Evolutionary conservation across 2,888 invertebrate species (phyloP).

Genomic region (Eupithecia centaureata): DNA sequence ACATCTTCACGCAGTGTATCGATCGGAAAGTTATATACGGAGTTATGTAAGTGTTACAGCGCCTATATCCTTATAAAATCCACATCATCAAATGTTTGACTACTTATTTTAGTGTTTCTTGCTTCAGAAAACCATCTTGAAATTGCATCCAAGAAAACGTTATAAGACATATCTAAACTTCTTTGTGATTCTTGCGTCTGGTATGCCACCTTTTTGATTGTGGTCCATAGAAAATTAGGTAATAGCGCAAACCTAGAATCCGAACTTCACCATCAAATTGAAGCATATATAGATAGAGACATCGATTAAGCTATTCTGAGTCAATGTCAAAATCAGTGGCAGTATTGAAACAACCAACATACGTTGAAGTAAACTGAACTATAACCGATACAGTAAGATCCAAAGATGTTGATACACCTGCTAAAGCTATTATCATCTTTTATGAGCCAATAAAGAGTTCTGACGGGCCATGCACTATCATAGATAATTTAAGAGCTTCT

Average conservation of each 20-base stretch:
- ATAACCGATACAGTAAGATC: background rate
- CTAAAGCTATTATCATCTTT: slow-evolving; percentile 60
- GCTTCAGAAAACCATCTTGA: background rate
- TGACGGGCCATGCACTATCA: slow-evolving; percentile 62
- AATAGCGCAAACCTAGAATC: background rate
- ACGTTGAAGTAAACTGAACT: background rate
- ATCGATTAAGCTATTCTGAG: background rate
- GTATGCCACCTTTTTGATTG: background rate
- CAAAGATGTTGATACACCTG: slow-evolving; percentile 57
- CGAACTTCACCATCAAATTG: background rate
- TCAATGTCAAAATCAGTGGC: background rate
- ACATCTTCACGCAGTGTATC: no score
- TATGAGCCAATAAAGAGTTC: slow-evolving; percentile 69
- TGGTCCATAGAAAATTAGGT: background rate
- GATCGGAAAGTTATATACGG: no score
- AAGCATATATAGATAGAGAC: background rate
- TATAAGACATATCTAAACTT: no score
- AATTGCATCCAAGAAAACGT: background rate
- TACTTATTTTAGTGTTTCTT: background rate
- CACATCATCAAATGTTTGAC: background rate
- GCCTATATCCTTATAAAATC: no score
- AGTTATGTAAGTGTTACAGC: no score
- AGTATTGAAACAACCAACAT: background rate
- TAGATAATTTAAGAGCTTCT: slow-evolving; percentile 67
- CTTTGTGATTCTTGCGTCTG: no score